These are phyloP conservation scores for Urosaurus nigricauda DNA, from an alignment of 2,797 vertebrate species.

Conservation along the genomic window DNA sequence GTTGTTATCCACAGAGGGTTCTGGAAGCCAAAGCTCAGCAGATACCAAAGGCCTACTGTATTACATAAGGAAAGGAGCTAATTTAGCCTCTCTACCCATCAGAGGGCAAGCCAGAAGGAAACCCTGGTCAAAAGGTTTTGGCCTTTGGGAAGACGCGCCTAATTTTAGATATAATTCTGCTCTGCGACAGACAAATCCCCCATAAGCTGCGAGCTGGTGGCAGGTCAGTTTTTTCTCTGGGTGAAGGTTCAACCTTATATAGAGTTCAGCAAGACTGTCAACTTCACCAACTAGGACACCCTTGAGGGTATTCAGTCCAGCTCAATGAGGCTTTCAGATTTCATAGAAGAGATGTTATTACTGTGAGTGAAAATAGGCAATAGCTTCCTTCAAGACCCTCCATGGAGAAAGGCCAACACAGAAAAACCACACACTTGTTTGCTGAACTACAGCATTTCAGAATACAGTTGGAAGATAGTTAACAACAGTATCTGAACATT, in stretches of 20 bases:
- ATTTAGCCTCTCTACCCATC: background rate
- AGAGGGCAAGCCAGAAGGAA: background rate
- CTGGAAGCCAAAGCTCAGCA: no score
- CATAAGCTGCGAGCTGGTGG: background rate
- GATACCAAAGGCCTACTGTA: no score
- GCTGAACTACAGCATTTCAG: background rate
- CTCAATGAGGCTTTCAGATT: background rate
- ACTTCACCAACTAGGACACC: background rate
- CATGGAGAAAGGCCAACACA: no score
- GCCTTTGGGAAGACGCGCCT: background rate
- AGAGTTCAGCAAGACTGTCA: background rate
- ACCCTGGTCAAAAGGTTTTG: background rate
- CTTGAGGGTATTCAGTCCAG: background rate
- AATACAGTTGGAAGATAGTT: background rate
- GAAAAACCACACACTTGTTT: background rate
- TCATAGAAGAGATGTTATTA: background rate
- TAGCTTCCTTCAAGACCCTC: background rate
- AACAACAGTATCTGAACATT: no score
- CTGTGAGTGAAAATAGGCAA: no score
- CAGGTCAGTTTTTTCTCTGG: background rate
- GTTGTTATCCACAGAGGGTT: no score
- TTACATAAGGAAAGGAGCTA: background rate
- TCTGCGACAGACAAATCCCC: background rate
- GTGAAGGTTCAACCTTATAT: background rate
- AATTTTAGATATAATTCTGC: slow-evolving; percentile 30